Evolutionary conservation across 2,888 invertebrate species (phyloP).

Genomic region (Epistrophe grossulariae): DNA sequence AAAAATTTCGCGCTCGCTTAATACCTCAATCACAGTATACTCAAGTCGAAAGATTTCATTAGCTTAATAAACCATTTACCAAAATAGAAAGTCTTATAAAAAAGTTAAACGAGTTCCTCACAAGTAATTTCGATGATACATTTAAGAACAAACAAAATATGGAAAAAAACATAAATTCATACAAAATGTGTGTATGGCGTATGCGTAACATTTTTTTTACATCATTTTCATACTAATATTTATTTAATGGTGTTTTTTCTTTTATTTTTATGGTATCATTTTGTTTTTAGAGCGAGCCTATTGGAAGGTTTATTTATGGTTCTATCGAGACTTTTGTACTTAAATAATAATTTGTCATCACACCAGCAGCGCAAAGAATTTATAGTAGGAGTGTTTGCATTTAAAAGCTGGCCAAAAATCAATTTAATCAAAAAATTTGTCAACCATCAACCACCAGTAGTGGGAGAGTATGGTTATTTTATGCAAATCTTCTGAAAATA

Average conservation of each 20-base stretch:
- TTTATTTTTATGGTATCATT: slow-evolving; percentile 22
- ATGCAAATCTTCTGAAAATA: too few relatives aligned
- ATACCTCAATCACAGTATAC: slow-evolving; percentile 2
- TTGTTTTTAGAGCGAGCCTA: slow-evolving; percentile 11
- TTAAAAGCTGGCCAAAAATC: neutral
- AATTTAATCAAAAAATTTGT: neutral
- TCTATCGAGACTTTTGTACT: slow-evolving; percentile 6
- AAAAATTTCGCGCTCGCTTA: neutral
- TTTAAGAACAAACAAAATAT: neutral
- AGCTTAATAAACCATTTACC: slow-evolving; percentile 17
- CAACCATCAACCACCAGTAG: too few relatives aligned
- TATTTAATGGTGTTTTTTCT: slow-evolving; percentile 43
- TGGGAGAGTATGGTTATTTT: too few relatives aligned
- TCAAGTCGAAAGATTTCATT: slow-evolving; percentile 6
- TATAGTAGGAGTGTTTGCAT: neutral
- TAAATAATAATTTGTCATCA: slow-evolving; percentile 16
- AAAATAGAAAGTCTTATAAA: neutral
- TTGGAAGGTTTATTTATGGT: slow-evolving; percentile 43
- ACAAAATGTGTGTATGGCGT: slow-evolving; percentile 36
- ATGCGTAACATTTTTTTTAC: slow-evolving; percentile 46
- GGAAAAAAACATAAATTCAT: neutral
- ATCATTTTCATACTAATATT: slow-evolving; percentile 36
- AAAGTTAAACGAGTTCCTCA: slow-evolving; percentile 6
- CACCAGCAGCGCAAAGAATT: neutral
- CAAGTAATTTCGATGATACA: neutral